Percentiles rank a stretch among this genome's conserved stretches.
Evolutionary conservation across 2,888 invertebrate species (phyloP).

Genomic region (Arge pagana): DNA sequence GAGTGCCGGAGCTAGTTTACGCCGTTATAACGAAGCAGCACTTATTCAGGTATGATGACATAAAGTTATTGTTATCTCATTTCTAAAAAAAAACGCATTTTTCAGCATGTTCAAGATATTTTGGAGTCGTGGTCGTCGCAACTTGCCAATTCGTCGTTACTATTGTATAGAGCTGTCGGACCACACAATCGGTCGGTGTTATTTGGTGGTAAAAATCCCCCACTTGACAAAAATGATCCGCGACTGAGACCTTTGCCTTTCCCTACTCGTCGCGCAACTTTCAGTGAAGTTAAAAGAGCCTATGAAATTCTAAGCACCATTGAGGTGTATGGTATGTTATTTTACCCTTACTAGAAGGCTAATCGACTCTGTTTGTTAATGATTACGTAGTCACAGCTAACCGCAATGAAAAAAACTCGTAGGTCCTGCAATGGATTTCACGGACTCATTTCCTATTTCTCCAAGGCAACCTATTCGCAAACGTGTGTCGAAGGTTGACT

Average conservation of each 20-base stretch:
- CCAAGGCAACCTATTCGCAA: constrained; percentile 49
- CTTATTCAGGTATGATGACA: constrained; percentile 66
- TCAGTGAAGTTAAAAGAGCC: constrained; percentile 77
- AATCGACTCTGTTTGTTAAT: not conserved
- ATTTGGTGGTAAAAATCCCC: constrained; percentile 74
- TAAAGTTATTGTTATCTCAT: not conserved
- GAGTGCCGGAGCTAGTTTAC: constrained; percentile 80
- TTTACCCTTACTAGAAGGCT: not conserved
- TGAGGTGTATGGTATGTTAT: constrained; percentile 70
- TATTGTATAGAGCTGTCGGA: constrained; percentile 79
- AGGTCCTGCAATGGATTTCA: constrained; percentile 48
- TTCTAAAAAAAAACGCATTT: constrained; percentile 28
- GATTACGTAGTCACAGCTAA: not conserved
- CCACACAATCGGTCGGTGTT: constrained; percentile 72
- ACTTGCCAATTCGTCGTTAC: constrained; percentile 69
- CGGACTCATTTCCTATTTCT: constrained; percentile 49
- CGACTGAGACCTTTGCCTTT: constrained; percentile 77
- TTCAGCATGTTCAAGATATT: constrained; percentile 77
- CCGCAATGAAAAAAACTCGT: not conserved
- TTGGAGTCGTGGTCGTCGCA: constrained; percentile 71
- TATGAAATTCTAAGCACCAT: constrained; percentile 70
- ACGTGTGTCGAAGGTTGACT: constrained; percentile 37
- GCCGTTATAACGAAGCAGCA: constrained; percentile 79
- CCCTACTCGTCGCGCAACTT: constrained; percentile 80
- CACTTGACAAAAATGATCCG: constrained; percentile 67